Percentiles rank a stretch among this genome's conserved stretches.
These are phyloP conservation scores for Ophraella communa DNA, from an alignment of 2,888 invertebrate species.

Conservation along the genomic window DNA sequence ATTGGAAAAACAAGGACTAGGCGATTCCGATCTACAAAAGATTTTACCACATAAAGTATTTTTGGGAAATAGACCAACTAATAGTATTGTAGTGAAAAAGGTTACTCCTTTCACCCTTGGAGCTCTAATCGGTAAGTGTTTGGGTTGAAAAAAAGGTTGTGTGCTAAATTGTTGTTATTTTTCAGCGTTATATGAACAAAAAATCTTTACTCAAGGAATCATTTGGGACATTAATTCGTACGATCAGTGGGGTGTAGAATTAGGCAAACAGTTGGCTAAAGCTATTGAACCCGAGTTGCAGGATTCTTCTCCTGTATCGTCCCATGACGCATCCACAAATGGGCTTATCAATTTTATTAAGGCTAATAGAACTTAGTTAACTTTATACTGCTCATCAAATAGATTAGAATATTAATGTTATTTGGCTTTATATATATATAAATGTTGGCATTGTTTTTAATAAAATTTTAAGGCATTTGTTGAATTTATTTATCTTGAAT, in stretches of 20 bases:
- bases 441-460: constrained; percentile 10
- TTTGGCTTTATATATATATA: constrained; percentile 12
- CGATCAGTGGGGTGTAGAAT: constrained; percentile 99
- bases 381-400: neutral
- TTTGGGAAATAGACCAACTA: constrained; percentile 95
- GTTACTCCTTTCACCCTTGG: constrained; percentile 94
- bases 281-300: constrained; percentile 95
- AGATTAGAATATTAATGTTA: constrained; percentile 1
- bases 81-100: constrained; percentile 91
- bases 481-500: neutral
- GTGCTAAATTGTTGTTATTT: constrained; percentile 39
- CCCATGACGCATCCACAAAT: constrained; percentile 96
- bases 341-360: constrained; percentile 96
- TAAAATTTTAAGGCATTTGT: constrained; percentile 7
- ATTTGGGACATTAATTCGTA: constrained; percentile 99
- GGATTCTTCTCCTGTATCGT: constrained; percentile 68
- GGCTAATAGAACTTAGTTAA: constrained; percentile 43
- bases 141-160: constrained; percentile 4
- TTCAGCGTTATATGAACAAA: constrained; percentile 96
- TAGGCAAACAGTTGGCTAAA: constrained; percentile 98
- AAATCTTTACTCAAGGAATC: constrained; percentile 97
- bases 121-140: constrained; percentile 81
- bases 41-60: constrained; percentile 97
- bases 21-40: constrained; percentile 73
- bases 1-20: constrained; percentile 78